Evolutionary conservation across 1,140 invertebrate genomes (phyloP), one percentile per base, ranked within the genome.

Genomic region (Pectinophora gossypiella): DNA sequence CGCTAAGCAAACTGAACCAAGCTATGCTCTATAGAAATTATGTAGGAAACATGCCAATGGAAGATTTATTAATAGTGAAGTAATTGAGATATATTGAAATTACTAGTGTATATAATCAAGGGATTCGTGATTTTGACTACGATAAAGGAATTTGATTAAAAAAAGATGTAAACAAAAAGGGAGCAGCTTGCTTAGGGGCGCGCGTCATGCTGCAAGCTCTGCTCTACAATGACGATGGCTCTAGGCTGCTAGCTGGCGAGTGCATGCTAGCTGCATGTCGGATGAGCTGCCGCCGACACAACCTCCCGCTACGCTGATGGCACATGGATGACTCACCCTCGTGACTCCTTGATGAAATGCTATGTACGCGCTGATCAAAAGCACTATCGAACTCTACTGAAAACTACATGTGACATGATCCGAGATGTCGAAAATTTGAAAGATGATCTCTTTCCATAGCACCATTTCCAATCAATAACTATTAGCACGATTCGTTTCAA

Each of bases 1-100:
- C 62, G 68, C 77, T 76, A 83, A 86, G 83, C 83, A 82, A 81
- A 77, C 75, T 72, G 64, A 72, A 56, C 36, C 51, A 58, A 59
- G 56, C 53, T 36, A 44, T 49, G 36, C 16, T 40, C 27, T 32
- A 32, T 32, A n/a, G 27, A 5, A 23, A 10, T 4, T 32, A 32
- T 32, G 9, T 32, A 32, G n/a, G 27, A 3, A 12, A 32, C 27
- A 32, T 32, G 27, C 27, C 27, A 32, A 32, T 32, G 27, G 27
- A n/a, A 12, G n/a, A 32, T 32, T 32, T 32, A 12, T 2, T 12
- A 32, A 32, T 12, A 32, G 27, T 32, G 9, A n/a, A n/a, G n/a
- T n/a, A n/a, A n/a, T n/a, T 32, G n/a, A 32, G n/a, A 43, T 43
- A 12, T 43, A 4, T 19, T 19, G 16, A 18, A 43, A 19, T 19